Conservation (phyloP, 2,888 invertebrate genomes). For the Myopa testacea region DNA sequence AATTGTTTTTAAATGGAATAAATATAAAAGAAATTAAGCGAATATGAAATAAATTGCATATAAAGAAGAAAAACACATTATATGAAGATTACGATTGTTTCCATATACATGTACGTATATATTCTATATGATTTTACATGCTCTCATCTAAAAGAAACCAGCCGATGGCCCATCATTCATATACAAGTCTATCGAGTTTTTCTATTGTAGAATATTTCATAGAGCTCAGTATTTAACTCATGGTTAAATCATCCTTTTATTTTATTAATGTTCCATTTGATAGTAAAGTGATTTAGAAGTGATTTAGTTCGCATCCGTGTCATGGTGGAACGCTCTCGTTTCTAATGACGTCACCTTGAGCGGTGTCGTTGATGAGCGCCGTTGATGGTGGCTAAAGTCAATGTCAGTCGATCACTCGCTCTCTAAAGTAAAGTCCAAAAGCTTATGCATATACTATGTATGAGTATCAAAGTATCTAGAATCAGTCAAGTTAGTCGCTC, state of each 20-base stretch:
- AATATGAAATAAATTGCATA: no score
- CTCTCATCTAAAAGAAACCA: no score
- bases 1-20: no score
- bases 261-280: neutral
- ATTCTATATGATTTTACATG: no score
- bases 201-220: no score
- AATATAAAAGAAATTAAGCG: no score
- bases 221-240: neutral
- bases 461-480: neutral
- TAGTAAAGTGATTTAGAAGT: neutral
- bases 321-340: conserved; percentile 1
- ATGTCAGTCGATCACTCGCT: neutral
- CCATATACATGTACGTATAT: no score
- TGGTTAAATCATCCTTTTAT: neutral
- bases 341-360: neutral
- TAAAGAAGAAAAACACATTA: no score
- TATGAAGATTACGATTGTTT: no score
- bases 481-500: neutral
- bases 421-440: neutral
- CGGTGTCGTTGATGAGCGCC: neutral
- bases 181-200: no score
- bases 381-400: conserved; percentile 15
- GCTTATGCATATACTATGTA: neutral
- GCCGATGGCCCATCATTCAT: no score
- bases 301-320: neutral